A percentile compares a stretch with the other conserved stretches of the same genome.
phyloP scores from a whole-genome alignment of 2,888 invertebrate species.

The Dendrolimus houi region DNA sequence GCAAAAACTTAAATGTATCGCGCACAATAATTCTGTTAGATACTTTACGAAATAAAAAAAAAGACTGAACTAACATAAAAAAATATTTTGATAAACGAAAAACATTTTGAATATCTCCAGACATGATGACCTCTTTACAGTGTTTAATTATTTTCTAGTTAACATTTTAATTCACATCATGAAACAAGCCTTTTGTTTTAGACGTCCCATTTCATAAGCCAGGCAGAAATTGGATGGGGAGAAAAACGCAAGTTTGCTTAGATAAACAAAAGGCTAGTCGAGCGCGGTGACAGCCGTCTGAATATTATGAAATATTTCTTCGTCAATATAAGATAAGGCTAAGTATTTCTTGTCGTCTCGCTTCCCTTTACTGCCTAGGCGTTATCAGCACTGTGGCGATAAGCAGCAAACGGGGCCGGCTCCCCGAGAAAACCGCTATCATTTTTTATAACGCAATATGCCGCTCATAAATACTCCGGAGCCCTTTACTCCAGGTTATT shows the following conservation, averaged over 20 bases:
- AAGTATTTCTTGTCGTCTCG: conserved; percentile 44
- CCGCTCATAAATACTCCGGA: conserved; percentile 44
- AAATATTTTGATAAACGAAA: no score
- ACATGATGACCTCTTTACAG: no score
- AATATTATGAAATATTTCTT: conserved; percentile 38
- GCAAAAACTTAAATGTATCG: no score
- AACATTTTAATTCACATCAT: background rate
- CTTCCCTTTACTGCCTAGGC: conserved; percentile 41
- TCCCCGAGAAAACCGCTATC: conserved; percentile 46
- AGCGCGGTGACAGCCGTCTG: conserved; percentile 20
- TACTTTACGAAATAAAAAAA: no score
- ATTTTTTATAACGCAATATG: conserved; percentile 61
- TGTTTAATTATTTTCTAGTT: no score
- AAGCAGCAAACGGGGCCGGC: conserved; percentile 49
- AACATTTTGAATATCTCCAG: no score
- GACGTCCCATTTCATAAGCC: background rate
- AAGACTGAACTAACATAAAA: no score
- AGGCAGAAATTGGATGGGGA: conserved; percentile 12
- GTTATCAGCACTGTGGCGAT: conserved; percentile 47
- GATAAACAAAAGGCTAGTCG: conserved; percentile 32
- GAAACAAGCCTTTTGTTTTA: conserved; percentile 4
- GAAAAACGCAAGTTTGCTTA: conserved; percentile 17
- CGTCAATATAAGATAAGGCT: conserved; percentile 48
- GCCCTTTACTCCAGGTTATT: conserved; percentile 33
- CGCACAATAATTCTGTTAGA: no score